phyloP scores from a whole-genome alignment of 2,888 invertebrate genomes.

The Ischnura elegans region DNA sequence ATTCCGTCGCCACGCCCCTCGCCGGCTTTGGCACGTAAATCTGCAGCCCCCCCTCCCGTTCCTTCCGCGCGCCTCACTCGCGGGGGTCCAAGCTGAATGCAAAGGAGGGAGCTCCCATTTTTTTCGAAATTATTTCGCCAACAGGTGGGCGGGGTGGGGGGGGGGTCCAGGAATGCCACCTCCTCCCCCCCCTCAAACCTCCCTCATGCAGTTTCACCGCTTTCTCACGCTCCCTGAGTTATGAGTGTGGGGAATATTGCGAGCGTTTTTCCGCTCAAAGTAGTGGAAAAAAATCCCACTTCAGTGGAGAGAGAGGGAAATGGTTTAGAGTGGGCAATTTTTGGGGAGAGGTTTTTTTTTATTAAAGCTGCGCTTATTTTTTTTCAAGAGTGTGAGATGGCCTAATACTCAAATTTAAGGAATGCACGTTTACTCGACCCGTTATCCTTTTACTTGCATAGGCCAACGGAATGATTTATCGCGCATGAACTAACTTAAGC shows the following conservation, averaged over 20 bases:
- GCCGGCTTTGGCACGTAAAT: not conserved
- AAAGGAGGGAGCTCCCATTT: not conserved
- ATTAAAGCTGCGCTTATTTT: not conserved
- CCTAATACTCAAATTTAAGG: not conserved
- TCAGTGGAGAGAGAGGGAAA: not conserved
- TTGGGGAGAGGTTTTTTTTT: not conserved
- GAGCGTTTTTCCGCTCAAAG: conserved; percentile 22
- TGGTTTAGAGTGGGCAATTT: not conserved
- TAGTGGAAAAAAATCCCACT: conserved; percentile 14
- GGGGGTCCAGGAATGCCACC: not conserved
- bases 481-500: too few species aligned
- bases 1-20: not conserved
- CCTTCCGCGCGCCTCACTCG: not conserved
- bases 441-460: too few species aligned
- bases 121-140: conserved; percentile 31
- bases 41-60: not conserved
- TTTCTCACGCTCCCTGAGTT: conserved; percentile 38
- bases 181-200: not conserved
- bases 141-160: not conserved
- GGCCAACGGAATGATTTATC: too few species aligned
- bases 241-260: conserved; percentile 22
- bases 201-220: not conserved
- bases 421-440: not conserved
- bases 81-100: not conserved
- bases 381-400: not conserved